Base-by-base conservation (phyloP, 1,140 invertebrate genomes). In the Melipona quadrifasciata region DNA sequence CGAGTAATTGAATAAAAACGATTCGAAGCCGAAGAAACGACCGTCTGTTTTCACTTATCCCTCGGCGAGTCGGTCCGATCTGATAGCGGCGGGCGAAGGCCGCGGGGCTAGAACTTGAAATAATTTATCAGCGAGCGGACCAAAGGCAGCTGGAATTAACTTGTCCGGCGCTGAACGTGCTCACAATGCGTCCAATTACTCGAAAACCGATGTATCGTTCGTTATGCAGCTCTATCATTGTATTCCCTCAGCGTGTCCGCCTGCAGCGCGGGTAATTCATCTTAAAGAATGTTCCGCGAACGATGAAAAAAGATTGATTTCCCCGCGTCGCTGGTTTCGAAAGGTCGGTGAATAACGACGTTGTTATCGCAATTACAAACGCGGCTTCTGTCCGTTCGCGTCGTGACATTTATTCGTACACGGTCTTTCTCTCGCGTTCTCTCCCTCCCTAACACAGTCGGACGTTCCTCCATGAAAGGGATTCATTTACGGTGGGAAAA, bases 141-240 rank as follows among this genome's bases (percentile, higher is more conserved):
- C 75, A 51, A 85, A 57, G 57, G 31, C 55, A 51, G 73, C 53
- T 70, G 53, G 74, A 87, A 86, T 87, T 68, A 78, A 87, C 71
- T 74, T 58, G 61, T 87, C 58, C 65, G 34, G 24, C n/a, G 31
- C 57, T 27, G 24, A 58, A 64, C 65, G 67, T 74, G 64, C 57
- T 21, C 86, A 87, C 85, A 89, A 92, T 89, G 58, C 80, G 78
- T 79, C 82, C 86, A 90, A 91, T 93, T 92, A 88, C 87, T 87
- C 85, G 70, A 55, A 68, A 75, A 72, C 78, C 87, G 89, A 92
- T 92, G 85, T 92, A 93, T 93, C 84, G 89, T 53, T 82, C 21
- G 76, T 92, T 91, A 79, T 77, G 88, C 77, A 90, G 90, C 84
- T 57, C 68, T 82, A 88, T 87, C 47, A 21, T 73, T 76, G 85